Evolutionary conservation across 2,888 invertebrate species (phyloP).

Genomic region (Polietes domitor): DNA sequence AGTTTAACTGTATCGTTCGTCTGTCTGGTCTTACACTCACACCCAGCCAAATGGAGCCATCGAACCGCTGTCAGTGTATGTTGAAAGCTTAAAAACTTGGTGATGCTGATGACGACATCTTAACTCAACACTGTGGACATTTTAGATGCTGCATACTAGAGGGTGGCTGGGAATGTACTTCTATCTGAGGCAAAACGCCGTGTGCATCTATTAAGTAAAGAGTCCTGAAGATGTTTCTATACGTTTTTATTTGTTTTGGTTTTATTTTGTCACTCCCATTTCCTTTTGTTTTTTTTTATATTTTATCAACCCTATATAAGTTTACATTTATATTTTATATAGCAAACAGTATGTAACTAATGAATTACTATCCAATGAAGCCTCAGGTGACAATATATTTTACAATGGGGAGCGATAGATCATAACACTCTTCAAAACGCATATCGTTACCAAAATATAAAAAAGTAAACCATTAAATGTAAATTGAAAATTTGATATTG

Average conservation of each 20-base stretch:
- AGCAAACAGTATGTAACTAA: background rate
- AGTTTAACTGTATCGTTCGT: constrained; percentile 56
- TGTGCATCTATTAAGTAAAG: constrained; percentile 52
- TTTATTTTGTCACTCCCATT: background rate
- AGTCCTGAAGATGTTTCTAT: constrained; percentile 50
- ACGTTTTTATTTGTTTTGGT: background rate
- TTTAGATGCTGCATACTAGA: constrained; percentile 48
- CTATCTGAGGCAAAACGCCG: background rate
- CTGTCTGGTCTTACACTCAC: constrained; percentile 51
- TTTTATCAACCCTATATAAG: no score
- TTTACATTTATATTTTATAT: background rate
- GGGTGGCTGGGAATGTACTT: constrained; percentile 17
- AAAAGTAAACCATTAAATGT: no score
- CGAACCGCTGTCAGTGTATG: background rate
- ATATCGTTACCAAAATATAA: no score
- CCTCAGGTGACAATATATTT: no score
- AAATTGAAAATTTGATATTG: no score
- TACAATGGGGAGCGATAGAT: no score
- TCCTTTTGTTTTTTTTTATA: constrained; percentile 5
- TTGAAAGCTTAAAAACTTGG: constrained; percentile 41
- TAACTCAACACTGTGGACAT: no score
- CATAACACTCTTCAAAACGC: no score
- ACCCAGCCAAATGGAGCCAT: background rate
- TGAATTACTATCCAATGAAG: no score
- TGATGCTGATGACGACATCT: constrained; percentile 21